Percentiles rank a stretch among this genome's conserved stretches.
phyloP scores from a whole-genome alignment of 2,888 invertebrate species.

The Cephalotes varians region DNA sequence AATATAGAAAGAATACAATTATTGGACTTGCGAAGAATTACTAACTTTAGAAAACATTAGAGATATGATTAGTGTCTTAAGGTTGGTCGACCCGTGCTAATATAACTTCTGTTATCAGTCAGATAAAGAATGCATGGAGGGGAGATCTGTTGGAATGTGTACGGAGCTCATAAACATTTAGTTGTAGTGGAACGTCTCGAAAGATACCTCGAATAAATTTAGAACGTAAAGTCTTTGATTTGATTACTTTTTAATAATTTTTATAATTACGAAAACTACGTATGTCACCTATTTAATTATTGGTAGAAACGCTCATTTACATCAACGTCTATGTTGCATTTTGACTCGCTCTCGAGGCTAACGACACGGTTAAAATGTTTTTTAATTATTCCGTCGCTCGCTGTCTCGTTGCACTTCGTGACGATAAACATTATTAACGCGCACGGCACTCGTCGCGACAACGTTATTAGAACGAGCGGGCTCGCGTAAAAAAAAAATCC shows the following conservation, averaged over 20 bases:
- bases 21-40: background rate
- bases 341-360: background rate
- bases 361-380: conserved; percentile 32
- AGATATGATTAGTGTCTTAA: background rate
- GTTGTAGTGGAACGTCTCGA: background rate
- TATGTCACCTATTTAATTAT: background rate
- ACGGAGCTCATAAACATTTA: background rate
- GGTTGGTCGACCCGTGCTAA: background rate
- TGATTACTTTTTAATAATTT: background rate
- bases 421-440: conserved; percentile 51
- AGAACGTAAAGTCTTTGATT: background rate
- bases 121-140: conserved; percentile 4
- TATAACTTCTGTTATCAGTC: background rate
- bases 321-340: background rate
- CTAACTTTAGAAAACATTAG: background rate
- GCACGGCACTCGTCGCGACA: conserved; percentile 45
- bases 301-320: background rate
- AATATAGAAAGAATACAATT: background rate
- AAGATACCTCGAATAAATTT: background rate
- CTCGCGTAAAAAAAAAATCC: conserved; percentile 13
- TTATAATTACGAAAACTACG: background rate
- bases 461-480: conserved; percentile 46
- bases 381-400: conserved; percentile 33
- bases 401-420: conserved; percentile 42
- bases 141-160: background rate